These are phyloP conservation scores for Meghimatium bilineatum DNA, from an alignment of 2,888 invertebrate genomes.

Conservation along the genomic window DNA sequence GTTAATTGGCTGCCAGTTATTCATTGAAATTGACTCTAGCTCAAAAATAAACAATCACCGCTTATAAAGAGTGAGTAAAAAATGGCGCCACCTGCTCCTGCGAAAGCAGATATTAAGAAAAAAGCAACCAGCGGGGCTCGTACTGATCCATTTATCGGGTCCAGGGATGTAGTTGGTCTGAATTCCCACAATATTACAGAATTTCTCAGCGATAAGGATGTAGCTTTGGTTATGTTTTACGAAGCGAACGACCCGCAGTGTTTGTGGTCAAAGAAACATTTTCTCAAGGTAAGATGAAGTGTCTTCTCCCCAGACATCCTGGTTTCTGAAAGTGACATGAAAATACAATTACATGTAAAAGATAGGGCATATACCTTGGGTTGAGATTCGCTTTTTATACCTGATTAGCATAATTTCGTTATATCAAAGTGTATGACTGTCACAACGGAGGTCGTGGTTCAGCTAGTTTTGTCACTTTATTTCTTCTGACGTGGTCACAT, in stretches of 20 bases:
- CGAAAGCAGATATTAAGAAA: not conserved
- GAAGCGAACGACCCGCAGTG: constrained; percentile 24
- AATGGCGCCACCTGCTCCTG: constrained; percentile 9
- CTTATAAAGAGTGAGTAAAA: not conserved
- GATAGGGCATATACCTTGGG: too few relatives aligned
- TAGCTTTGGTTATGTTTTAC: constrained; percentile 41
- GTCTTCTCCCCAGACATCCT: too few relatives aligned
- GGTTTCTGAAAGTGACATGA: too few relatives aligned
- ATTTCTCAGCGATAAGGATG: constrained; percentile 13
- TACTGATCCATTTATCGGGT: constrained; percentile 29
- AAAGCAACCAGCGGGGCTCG: not conserved
- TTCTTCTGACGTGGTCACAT: too few relatives aligned
- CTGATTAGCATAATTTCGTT: too few relatives aligned
- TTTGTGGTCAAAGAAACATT: constrained; percentile 43
- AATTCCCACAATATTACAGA: not conserved
- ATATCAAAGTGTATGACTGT: too few relatives aligned
- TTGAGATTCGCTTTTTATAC: too few relatives aligned
- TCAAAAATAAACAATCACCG: not conserved
- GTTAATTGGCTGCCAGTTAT: not conserved
- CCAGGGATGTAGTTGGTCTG: constrained; percentile 17
- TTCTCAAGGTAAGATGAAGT: constrained; percentile 18
- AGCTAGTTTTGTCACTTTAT: too few relatives aligned
- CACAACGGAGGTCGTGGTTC: too few relatives aligned
- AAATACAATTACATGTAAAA: too few relatives aligned
- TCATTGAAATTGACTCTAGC: not conserved